Percentiles rank a stretch among this genome's conserved stretches.
These are phyloP conservation scores for Leptura quadrifasciata DNA, from an alignment of 2,888 invertebrate genomes.

Conservation along the genomic window DNA sequence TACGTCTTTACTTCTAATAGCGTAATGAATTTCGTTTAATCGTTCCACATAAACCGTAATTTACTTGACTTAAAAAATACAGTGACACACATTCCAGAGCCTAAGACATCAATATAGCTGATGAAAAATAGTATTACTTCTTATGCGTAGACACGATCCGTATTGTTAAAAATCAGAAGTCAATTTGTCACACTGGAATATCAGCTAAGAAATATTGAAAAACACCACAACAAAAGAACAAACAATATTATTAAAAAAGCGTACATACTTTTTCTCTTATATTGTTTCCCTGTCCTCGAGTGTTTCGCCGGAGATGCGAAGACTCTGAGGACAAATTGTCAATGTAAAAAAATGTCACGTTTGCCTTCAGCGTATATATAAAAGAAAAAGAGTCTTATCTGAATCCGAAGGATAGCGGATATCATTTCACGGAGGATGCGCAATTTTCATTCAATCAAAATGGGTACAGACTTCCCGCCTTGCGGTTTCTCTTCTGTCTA, in stretches of 20 bases:
- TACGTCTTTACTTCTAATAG: no score
- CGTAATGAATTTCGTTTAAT: neutral
- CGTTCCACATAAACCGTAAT: neutral
- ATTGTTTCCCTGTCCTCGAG: constrained; percentile 55
- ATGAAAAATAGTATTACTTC: constrained; percentile 36
- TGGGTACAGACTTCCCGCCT: constrained; percentile 64
- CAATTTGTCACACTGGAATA: constrained; percentile 35
- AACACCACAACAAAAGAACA: constrained; percentile 13
- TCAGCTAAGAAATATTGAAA: constrained; percentile 24
- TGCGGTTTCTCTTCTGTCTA: constrained; percentile 60
- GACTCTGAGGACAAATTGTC: constrained; percentile 64
- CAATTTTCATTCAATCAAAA: constrained; percentile 71
- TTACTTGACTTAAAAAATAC: constrained; percentile 24
- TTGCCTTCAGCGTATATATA: constrained; percentile 58
- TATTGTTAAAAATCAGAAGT: constrained; percentile 32
- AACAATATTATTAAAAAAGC: constrained; percentile 31
- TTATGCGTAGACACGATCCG: constrained; percentile 37
- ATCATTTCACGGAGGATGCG: constrained; percentile 71
- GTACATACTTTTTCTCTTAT: constrained; percentile 18
- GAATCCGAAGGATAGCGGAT: constrained; percentile 68
- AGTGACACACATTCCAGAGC: constrained; percentile 30
- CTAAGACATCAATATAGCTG: constrained; percentile 35
- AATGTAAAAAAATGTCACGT: constrained; percentile 67
- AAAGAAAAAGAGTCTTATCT: constrained; percentile 67
- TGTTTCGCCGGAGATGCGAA: constrained; percentile 43